Base-by-base conservation (phyloP, 1,140 invertebrate species). In the Oncopodura yosiiana region DNA sequence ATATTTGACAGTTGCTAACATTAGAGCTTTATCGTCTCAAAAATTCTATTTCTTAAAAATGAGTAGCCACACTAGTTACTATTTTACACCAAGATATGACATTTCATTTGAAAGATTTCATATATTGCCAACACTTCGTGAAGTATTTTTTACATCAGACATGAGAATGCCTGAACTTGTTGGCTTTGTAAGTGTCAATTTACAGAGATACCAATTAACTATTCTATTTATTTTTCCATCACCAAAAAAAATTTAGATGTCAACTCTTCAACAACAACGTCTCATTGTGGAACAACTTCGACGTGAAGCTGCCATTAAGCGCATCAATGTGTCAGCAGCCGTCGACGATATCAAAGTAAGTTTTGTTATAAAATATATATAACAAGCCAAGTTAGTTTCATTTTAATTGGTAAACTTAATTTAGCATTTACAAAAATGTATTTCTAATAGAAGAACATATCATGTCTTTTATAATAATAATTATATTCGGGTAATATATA, bases 231-330 rank as follows among this genome's bases (percentile, higher is more conserved):
- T 19, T 49, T 36, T 12, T 38, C 14, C n/a, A 45, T 30, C n/a
- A n/a, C n/a, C n/a, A n/a, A n/a, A n/a, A n/a, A n/a, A n/a, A 16
- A 56, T 59, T 55, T 38, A 63, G 62, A 64, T 64, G 62, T 64
- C 62, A 16, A 64, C 55, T 24, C 50, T 64, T 14, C 62, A 64
- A 24, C 62, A 64, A 44, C 62, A 64, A 27, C 44, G 62, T 16
- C 29, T 64, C 21, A 59, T 94, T 62, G 93, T 91, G 21, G 92
- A 96, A 66, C 93, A 96, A 73, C 78, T 96, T 48, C 78, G 91
- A 46, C 78, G 89, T 21, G 93, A 97, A 72, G 91, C 91, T 23
- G 80, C 84, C 26, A 82, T 95, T 36, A 89, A 86, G 67, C 80
- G 92, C 8, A 83, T 94, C 59, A 82, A 81, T 36, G 81, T 85